A percentile compares a stretch with the other conserved stretches of the same genome.
Conservation (phyloP, 2,113 vertebrate genomes). For the Hippolais icterina region DNA sequence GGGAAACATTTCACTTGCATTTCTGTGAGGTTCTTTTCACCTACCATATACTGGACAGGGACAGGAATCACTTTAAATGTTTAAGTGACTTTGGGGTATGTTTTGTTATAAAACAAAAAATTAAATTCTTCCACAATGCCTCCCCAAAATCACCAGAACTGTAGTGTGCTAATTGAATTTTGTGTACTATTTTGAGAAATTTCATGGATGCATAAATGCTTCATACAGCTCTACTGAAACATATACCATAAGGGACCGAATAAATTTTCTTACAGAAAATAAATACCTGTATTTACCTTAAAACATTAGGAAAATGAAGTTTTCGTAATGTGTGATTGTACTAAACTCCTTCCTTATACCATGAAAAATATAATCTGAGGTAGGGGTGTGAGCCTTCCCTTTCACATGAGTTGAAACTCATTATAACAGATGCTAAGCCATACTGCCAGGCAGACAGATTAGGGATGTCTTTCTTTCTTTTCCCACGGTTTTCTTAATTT, state of each 20-base stretch:
- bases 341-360: not conserved
- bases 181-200: not conserved
- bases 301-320: not conserved
- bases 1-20: not conserved
- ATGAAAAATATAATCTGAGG: not conserved
- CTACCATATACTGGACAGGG: not conserved
- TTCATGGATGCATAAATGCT: not conserved
- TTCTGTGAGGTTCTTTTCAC: not conserved
- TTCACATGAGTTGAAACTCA: not conserved
- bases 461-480: not conserved
- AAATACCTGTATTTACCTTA: not conserved
- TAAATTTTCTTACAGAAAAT: not conserved
- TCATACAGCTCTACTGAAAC: not conserved
- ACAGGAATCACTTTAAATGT: not conserved
- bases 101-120: not conserved
- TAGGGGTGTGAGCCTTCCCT: not conserved
- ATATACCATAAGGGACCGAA: not conserved
- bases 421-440: not conserved
- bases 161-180: not conserved
- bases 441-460: not conserved
- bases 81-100: not conserved
- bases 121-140: not conserved
- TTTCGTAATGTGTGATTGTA: not conserved
- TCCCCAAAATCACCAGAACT: not conserved
- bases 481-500: not conserved